Conservation (phyloP, 2,113 vertebrate species). For the Aspidoscelis tigris region DNA sequence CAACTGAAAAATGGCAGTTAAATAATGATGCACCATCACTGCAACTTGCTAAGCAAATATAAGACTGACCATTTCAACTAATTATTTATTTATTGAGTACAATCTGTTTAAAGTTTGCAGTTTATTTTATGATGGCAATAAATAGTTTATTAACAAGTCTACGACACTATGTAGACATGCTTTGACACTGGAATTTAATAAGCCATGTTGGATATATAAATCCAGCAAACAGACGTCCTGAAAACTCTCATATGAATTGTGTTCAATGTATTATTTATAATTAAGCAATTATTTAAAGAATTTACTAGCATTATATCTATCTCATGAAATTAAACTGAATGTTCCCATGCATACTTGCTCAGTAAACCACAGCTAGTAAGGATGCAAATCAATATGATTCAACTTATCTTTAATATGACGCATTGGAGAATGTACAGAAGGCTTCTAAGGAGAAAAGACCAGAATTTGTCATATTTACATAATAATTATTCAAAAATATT, state of each 20-base stretch:
- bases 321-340: slow-evolving; percentile 11
- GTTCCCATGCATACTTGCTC: slow-evolving; percentile 58
- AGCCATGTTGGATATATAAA: slow-evolving; percentile 4
- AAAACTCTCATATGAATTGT: slow-evolving; percentile 48
- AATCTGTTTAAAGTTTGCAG: background rate
- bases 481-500: background rate
- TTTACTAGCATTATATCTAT: slow-evolving; percentile 68
- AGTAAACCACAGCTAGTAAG: slow-evolving; percentile 54
- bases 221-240: slow-evolving; percentile 49
- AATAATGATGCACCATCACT: background rate
- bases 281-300: slow-evolving; percentile 70
- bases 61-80: background rate
- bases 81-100: background rate
- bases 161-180: background rate
- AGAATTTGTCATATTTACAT: background rate
- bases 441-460: background rate
- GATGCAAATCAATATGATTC: slow-evolving; percentile 38
- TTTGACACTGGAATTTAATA: no score
- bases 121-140: slow-evolving; percentile 36
- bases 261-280: slow-evolving; percentile 73
- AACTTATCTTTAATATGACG: slow-evolving; percentile 59
- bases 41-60: background rate
- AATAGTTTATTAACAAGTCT: background rate
- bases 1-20: background rate
- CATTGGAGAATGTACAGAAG: background rate